These are phyloP conservation scores for Brachionus angularis DNA, from an alignment of 1,140 invertebrate genomes.

Conservation along the genomic window DNA sequence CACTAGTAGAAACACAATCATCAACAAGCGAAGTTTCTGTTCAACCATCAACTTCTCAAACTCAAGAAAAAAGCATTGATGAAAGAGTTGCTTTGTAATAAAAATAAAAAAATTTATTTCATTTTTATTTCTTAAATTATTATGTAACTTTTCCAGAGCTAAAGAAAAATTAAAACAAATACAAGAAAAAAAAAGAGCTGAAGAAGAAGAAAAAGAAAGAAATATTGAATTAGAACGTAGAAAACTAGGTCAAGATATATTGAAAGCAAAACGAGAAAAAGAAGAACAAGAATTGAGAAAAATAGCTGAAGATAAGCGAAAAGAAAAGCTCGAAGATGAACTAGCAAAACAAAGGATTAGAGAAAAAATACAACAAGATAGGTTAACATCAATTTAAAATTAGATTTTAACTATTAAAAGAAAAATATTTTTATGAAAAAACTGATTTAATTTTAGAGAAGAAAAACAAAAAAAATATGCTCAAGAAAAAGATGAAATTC, in stretches of 20 bases:
- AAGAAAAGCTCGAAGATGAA: conserved; percentile 68
- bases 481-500: conserved; percentile 49
- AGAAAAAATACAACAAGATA: conserved; percentile 72
- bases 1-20: too few species aligned
- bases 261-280: conserved; percentile 67
- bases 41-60: not conserved
- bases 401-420: not conserved
- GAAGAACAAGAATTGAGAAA: conserved; percentile 71
- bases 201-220: conserved; percentile 59
- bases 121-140: not conserved
- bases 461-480: conserved; percentile 50
- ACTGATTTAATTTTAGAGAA: conserved; percentile 54
- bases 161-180: conserved; percentile 34
- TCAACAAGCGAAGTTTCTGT: too few species aligned
- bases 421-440: conserved; percentile 48
- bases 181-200: conserved; percentile 26
- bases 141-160: not conserved
- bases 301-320: conserved; percentile 64
- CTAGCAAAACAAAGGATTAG: conserved; percentile 67
- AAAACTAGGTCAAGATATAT: conserved; percentile 67
- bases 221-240: conserved; percentile 69
- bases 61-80: conserved; percentile 4
- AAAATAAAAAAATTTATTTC: too few species aligned
- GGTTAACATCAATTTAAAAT: conserved; percentile 51
- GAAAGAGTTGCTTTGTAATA: conserved; percentile 29